Base-by-base conservation (phyloP, 2,888 invertebrate genomes). In the Leuctra nigra region DNA sequence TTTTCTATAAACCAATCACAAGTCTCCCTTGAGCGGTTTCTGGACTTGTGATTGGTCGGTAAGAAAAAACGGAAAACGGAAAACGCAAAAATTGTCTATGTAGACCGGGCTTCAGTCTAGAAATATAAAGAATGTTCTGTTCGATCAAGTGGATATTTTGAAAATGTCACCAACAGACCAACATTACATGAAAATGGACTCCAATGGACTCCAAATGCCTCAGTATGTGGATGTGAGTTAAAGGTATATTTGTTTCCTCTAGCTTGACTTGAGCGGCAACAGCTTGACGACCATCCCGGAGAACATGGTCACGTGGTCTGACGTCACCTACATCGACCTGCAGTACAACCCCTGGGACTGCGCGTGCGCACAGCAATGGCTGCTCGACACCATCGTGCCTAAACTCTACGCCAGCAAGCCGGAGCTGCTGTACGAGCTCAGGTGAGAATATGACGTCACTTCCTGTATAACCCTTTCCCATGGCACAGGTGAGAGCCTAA, bases 311-410 rank as follows among this genome's bases (percentile, higher is more conserved):
- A 6, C 25, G n/a, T 61, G 61, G 61, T 33, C 13, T 18, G 33
- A 20, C 16, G 23, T 61, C 18, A 66, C 68, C 56, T 64, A 68
- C 2, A 72, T 78, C 1, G 74, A 82, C 67, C 66, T 82, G 2
- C 81, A 81, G 72, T 72, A 72, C 61, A 84, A 84, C 68, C 83
- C 82, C 1, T 81, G 83, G 76, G 69, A 74, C 59, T 84, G 84
- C 64, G 68, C 73, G 59, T 84, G 84, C 64, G 72, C 75, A 35
- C 67, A 81, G 64, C 79, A 82, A 64, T 81, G 82, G 79, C 67
- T 83, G 62, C 67, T 81, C 18, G 75, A 77, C 46, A 73, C 75
- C 22, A 67, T 82, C 35, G 64, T 82, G 38, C 76, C 77, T 1
- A 67, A 69, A 54, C 70, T 78, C 63, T 80, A 79, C 63, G 64